These are phyloP conservation scores for Mohoua ochrocephala DNA, from an alignment of 2,113 vertebrate species.

Conservation along the genomic window DNA sequence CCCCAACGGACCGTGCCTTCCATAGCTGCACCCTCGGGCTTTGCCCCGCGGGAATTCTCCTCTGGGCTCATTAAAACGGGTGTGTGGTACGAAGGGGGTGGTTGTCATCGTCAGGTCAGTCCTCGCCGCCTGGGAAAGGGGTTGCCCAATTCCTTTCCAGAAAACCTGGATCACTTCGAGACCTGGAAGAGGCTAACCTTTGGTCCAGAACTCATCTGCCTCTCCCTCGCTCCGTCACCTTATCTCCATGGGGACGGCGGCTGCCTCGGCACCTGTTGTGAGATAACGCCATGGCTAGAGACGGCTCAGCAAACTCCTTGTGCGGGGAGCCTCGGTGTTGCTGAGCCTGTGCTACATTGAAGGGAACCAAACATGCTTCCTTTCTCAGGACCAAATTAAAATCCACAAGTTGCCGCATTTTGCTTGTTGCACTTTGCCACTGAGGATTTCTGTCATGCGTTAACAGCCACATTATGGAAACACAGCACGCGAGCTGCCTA, in stretches of 20 bases:
- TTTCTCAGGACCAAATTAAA: not conserved
- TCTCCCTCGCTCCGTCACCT: not conserved
- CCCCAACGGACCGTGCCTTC: fast-evolving
- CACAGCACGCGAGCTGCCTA: not conserved
- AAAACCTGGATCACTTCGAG: not conserved
- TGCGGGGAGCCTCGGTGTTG: not conserved
- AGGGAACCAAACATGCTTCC: not conserved
- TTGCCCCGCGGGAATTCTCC: not conserved
- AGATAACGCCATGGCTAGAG: not conserved
- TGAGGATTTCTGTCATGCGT: not conserved
- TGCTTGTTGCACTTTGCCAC: not conserved
- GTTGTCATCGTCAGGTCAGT: not conserved
- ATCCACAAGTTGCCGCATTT: not conserved
- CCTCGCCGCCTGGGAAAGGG: not conserved
- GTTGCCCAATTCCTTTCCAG: not conserved
- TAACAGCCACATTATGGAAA: not conserved
- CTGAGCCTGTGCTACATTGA: not conserved
- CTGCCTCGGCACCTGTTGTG: not conserved
- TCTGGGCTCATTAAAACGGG: not conserved
- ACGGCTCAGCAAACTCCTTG: not conserved
- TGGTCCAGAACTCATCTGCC: not conserved
- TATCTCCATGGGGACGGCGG: not conserved
- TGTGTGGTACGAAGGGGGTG: not conserved
- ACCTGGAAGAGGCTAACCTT: not conserved
- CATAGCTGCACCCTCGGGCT: not conserved